A percentile compares a stretch with the other conserved stretches of the same genome.
Evolutionary conservation across 2,113 vertebrate species (phyloP).

Genomic region (Numida meleagris): DNA sequence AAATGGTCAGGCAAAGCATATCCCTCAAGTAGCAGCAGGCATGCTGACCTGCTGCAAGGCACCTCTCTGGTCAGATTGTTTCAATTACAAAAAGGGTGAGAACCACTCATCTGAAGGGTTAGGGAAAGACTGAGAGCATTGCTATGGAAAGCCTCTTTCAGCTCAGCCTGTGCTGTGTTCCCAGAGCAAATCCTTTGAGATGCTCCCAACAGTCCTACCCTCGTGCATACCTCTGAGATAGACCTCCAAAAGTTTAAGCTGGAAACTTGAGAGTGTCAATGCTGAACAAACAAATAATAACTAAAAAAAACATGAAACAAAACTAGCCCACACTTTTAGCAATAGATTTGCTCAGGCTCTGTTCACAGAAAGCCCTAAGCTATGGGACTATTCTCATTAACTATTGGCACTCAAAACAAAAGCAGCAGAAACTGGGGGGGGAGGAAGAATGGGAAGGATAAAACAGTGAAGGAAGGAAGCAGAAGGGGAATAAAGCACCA

Average conservation of each 20-base stretch:
- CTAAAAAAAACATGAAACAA: neutral
- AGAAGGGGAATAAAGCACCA: neutral
- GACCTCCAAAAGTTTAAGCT: neutral
- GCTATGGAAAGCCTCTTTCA: neutral
- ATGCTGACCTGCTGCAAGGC: neutral
- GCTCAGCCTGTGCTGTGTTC: neutral
- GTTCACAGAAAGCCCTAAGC: neutral
- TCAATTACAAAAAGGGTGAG: neutral
- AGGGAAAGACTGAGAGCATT: neutral
- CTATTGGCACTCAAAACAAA: neutral
- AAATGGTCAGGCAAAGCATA: neutral
- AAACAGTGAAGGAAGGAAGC: neutral
- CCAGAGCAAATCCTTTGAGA: neutral
- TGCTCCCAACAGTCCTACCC: neutral
- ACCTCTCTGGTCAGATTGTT: neutral
- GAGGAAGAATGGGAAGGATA: neutral
- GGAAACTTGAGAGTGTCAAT: neutral
- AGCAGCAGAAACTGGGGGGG: neutral
- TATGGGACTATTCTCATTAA: neutral
- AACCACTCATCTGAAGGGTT: neutral
- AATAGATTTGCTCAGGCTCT: neutral
- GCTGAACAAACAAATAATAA: accelerated
- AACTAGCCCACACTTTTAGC: neutral
- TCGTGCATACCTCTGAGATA: neutral
- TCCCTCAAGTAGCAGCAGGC: neutral